These are phyloP conservation scores for Caradrina clavipalpis DNA, from an alignment of 2,888 invertebrate genomes.

Conservation along the genomic window DNA sequence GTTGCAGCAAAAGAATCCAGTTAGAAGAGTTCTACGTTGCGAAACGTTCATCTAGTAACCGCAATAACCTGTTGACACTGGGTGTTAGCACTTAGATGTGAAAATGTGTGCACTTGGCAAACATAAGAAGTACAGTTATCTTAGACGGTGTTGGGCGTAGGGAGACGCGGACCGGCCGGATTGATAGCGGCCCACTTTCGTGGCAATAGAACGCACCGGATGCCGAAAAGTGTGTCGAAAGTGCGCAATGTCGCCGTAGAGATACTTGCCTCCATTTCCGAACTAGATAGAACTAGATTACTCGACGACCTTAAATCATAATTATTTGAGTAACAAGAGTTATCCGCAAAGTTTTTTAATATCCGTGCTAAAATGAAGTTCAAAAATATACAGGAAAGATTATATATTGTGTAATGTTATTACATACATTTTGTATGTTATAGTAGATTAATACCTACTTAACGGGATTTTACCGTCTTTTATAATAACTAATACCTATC, in stretches of 20 bases:
- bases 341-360: too few species aligned
- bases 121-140: slow-evolving; percentile 48
- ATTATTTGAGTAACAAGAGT: neutral
- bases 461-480: slow-evolving; percentile 1
- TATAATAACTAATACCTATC: neutral
- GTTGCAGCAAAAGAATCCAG: slow-evolving; percentile 1
- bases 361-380: neutral
- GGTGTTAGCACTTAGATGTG: slow-evolving; percentile 13
- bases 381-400: neutral
- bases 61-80: slow-evolving; percentile 5
- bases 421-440: neutral
- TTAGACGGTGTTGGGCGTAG: slow-evolving; percentile 32
- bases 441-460: neutral
- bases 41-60: slow-evolving; percentile 24
- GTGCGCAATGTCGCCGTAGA: slow-evolving; percentile 10
- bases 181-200: slow-evolving; percentile 69
- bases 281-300: slow-evolving; percentile 12
- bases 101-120: slow-evolving; percentile 33
- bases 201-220: slow-evolving; percentile 57
- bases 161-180: slow-evolving; percentile 17
- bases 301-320: neutral
- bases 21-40: slow-evolving; percentile 2
- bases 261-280: slow-evolving; percentile 33
- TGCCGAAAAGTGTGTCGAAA: slow-evolving; percentile 68
- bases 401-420: too few species aligned